Conservation (phyloP, 2,888 invertebrate genomes). For the Coenonympha glycerion region DNA sequence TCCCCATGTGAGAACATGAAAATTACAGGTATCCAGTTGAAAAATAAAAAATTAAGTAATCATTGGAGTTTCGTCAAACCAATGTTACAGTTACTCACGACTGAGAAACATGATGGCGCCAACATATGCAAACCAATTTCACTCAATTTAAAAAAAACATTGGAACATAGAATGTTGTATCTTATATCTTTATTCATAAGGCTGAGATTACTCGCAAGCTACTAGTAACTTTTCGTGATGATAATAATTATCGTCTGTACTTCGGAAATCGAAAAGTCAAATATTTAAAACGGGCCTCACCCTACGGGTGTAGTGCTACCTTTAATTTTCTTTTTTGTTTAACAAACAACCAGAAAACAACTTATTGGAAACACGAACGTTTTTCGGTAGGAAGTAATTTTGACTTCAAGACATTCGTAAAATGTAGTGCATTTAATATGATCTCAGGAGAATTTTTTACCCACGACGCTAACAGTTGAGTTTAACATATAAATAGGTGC, state of each 20-base stretch:
- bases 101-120: conserved; percentile 54
- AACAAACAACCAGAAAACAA: conserved; percentile 37
- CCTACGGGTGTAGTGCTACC: conserved; percentile 48
- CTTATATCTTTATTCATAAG: background rate
- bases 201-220: conserved; percentile 14
- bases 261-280: conserved; percentile 62
- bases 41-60: conserved; percentile 67
- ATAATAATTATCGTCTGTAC: conserved; percentile 66
- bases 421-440: background rate
- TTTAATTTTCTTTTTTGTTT: conserved; percentile 41
- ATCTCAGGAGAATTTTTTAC: background rate
- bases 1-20: conserved; percentile 42
- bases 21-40: conserved; percentile 47
- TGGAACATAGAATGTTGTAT: background rate
- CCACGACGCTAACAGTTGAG: background rate
- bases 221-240: conserved; percentile 43
- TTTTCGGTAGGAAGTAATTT: conserved; percentile 16
- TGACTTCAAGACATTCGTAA: background rate
- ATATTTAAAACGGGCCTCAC: conserved; percentile 49
- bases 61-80: conserved; percentile 61
- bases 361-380: conserved; percentile 17
- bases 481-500: background rate
- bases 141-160: background rate
- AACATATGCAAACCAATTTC: conserved; percentile 39
- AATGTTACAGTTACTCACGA: conserved; percentile 63